Base-by-base conservation (phyloP, 1,140 invertebrate species). In the Lucilia cuprina region DNA sequence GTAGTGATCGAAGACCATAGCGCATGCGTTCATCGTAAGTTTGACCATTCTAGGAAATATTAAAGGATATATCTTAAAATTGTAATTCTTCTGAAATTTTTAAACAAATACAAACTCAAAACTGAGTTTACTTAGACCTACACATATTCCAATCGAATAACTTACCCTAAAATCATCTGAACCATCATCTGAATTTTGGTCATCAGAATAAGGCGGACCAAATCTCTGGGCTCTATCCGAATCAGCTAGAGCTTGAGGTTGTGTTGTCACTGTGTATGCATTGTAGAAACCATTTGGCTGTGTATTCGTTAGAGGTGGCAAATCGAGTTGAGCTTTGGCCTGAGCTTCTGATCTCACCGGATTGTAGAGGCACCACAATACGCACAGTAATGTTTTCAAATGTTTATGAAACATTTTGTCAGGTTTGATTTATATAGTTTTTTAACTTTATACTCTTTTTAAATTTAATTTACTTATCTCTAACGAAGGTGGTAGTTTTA, bases 281-380 rank as follows among this genome's bases (percentile, higher is more conserved):
- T 91, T 91, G 75, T 88, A 89, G 78, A 82, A 87, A 25, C 89
- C 83, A 47, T 91, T 87, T 0, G 90, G 88, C 13, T 86, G 86
- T 21, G 84, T 60, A 74, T 55, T 50, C 14, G 82, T 83, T 19
- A 89, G 47, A 4, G 92, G 93, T 8, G 93, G 92, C 55, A 93
- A 86, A 86, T 93, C 92, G 55, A 94, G 87, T 85, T 94, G 93
- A 0, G 93, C 92, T 82, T 82, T 83, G 34, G 85, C 88, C 30
- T 30, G 74, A 1, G 49, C 82, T 19, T 65, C 70, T 2, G 8
- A 7, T 10, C 2, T 21, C 2, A 13, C 41, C n/a, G 77, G 77
- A 25, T 21, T 25, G 4, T 19, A 50, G 12, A 80, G 77, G 41
- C 41, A 49, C 41, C 41, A 80, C 19, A 80, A 21, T 19, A 80